Evolutionary conservation across 2,888 invertebrate species (phyloP), one percentile per base, ranked within the genome.

Genomic region (Xestoiulus laeticollis): DNA sequence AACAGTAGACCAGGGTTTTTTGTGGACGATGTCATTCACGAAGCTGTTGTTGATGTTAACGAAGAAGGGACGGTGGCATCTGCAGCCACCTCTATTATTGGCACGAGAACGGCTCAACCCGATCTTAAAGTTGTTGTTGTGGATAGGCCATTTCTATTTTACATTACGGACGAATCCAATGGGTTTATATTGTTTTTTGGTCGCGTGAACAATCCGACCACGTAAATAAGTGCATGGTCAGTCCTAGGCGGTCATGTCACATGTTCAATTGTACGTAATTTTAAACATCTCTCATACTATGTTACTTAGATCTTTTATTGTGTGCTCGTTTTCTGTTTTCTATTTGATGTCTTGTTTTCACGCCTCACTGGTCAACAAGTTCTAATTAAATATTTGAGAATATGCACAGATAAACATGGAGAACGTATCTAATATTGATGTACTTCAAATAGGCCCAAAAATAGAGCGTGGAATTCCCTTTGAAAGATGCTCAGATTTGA

Each of bases 1-100:
- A 26, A 59, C 12, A 87, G 38, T n/a, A 38, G 87, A n/a, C 87
- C 87, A 22, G 87, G 87, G 6, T 59, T 68, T 16, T 87, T 87
- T 43, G 87, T 87, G 19, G 87, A 87, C 68, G 87, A 87, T 33
- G 87, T 87, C 30, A 59, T 87, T 68, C 87, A 87, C 78, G 87
- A 87, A 32, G 87, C 87, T 87, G 12, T 78, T 12, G 87, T 87
- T 8, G 78, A 87, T 4, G 87, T 87, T 6, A 38, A 53, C n/a
- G 87, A 87, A 68, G 68, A 87, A 22, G 87, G 87, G 19, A 87
- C 87, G 26, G 59, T 87, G 32, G 87, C 87, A 16, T 10, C 68
- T 10, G 87, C 87, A 5, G 87, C 87, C n/a, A 87, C 87, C 5
- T 32, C 32, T 78, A 78, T 87, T 68, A 33, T 87, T n/a, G 87